Evolutionary conservation across 2,113 vertebrate species (phyloP), one percentile per base, ranked within the genome.

Genomic region (Tricholaema leucomelas): DNA sequence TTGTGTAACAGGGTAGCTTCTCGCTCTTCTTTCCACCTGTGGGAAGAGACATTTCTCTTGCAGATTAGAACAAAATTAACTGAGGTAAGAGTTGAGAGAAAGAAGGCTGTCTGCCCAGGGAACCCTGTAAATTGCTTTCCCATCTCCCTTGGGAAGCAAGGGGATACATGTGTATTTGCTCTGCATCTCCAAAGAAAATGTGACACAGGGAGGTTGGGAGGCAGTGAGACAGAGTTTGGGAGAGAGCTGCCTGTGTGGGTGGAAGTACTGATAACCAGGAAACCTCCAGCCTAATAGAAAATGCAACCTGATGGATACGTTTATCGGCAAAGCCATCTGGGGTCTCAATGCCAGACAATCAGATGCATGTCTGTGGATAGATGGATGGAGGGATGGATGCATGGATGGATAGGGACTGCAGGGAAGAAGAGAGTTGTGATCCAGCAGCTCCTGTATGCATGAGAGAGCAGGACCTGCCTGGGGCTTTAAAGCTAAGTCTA

Each of bases 211-310:
- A 85, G 85, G 58, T 35, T 72, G 72, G 81, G 79, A 93, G 75
- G 75, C 74, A 85, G 86, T 1, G 18, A 90, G 91, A 83, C 5
- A 4, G 66, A 85, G 81, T 77, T 92, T 60, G 89, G 85, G 78
- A 82, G 92, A 38, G 55, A 91, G 87, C 40, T 82, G 67, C 46
- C 75, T 87, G 91, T 0, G 85, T 92, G 94, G 75, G 91, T 95
- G 94, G 90, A 89, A 91, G 72, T 0, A 0, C 64, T 93, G 91
- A 80, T 87, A 93, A 35, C 46, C 40, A 71, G 81, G 91, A 80
- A 80, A 74, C 85, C 75, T 87, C 75, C 64, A 42, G 75, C 35
- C 79, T 85, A 52, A 92, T 54, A 91, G 90, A 92, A 93, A 95
- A 92, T 77, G 67, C 85, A 58, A 55, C 64, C 75, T 82, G 87